Evolutionary conservation across 2,797 vertebrate genomes (phyloP).

Genomic region (Harpagifer antarcticus): DNA sequence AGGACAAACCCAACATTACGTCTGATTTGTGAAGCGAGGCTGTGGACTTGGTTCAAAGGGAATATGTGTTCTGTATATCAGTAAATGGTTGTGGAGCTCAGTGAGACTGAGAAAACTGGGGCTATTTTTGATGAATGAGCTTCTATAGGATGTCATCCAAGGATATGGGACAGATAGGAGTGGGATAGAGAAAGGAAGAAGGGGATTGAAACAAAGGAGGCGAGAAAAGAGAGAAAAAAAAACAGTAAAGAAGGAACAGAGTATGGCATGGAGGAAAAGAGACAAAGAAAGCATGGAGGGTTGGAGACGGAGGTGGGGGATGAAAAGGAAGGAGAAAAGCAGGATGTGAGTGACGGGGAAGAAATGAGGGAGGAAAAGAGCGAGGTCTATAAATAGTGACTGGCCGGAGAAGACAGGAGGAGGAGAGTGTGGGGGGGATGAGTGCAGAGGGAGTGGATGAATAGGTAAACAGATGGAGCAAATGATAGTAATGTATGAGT

Average conservation of each 20-base stretch:
- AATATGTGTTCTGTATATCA: neutral
- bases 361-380: slow-evolving; percentile 23
- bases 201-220: slow-evolving; percentile 23
- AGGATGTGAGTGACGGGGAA: slow-evolving; percentile 41
- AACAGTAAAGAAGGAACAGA: neutral
- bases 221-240: neutral
- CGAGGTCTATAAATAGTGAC: slow-evolving; percentile 56
- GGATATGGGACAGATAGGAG: slow-evolving; percentile 43
- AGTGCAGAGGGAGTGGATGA: slow-evolving; percentile 30
- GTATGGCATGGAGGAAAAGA: neutral
- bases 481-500: slow-evolving; percentile 6
- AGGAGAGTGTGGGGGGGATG: slow-evolving; percentile 20
- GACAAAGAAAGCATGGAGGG: neutral
- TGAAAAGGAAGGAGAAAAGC: neutral
- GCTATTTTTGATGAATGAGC: slow-evolving; percentile 41
- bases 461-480: slow-evolving; percentile 41
- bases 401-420: slow-evolving; percentile 30
- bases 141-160: slow-evolving; percentile 47
- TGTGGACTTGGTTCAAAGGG: neutral
- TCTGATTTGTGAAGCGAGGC: neutral
- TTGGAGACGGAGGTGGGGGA: neutral
- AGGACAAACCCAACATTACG: neutral
- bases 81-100: neutral
- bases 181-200: neutral
- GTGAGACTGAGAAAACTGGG: neutral